Percentiles rank a stretch among this genome's conserved stretches.
Conservation (phyloP, 2,797 vertebrate species). For the Telmatherina bonti region DNA sequence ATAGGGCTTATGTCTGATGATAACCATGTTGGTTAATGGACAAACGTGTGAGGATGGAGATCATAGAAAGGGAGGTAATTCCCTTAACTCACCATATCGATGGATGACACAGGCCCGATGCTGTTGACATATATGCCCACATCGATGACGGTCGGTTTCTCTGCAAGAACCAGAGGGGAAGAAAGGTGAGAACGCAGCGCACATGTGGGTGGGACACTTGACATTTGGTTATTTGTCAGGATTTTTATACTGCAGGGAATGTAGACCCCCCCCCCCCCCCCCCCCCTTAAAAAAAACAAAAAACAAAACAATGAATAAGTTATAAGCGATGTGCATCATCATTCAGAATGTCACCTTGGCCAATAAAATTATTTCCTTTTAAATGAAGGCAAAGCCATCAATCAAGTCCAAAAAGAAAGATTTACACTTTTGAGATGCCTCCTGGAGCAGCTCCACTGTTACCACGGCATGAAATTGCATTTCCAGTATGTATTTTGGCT, state of each 20-base stretch:
- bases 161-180: constrained; percentile 80
- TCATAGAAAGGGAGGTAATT: neutral
- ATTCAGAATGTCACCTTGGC: constrained; percentile 40
- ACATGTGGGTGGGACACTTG: constrained; percentile 18
- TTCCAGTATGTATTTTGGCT: constrained; percentile 41
- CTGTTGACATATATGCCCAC: constrained; percentile 98
- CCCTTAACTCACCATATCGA: constrained; percentile 94
- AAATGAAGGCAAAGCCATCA: constrained; percentile 15
- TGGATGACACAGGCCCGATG: constrained; percentile 98
- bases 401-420: constrained; percentile 16
- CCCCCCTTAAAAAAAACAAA: neutral
- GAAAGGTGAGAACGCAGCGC: constrained; percentile 27
- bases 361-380: constrained; percentile 9
- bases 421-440: constrained; percentile 29
- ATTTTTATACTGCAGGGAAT: constrained; percentile 23
- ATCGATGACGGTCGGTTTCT: constrained; percentile 94
- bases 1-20: constrained; percentile 28
- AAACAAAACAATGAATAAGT: constrained; percentile 31
- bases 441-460: constrained; percentile 52
- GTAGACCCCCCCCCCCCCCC: neutral
- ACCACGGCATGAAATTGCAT: constrained; percentile 67
- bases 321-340: constrained; percentile 32
- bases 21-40: constrained; percentile 3
- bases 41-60: constrained; percentile 3
- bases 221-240: constrained; percentile 25